phyloP scores from a whole-genome alignment of 1,140 invertebrate species.

The Steinernema feltiae region DNA sequence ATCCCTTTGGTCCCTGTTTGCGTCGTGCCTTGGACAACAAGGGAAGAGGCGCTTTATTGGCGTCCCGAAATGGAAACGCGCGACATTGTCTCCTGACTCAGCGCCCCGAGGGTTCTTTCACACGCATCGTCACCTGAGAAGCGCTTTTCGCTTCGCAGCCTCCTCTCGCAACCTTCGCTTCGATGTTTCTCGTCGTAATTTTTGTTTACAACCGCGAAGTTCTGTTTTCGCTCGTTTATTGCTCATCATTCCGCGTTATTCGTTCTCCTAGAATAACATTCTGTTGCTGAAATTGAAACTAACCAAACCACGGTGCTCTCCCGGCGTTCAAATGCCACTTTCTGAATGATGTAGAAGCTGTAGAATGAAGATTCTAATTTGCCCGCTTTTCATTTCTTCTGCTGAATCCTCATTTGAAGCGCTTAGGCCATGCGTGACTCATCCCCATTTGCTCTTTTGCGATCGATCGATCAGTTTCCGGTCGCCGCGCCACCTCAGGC shows the following conservation, averaged over 20 bases:
- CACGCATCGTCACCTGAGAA: neutral
- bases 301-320: too few species aligned
- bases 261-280: neutral
- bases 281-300: too few species aligned
- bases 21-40: neutral
- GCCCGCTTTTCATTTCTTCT: too few species aligned
- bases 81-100: slow-evolving; percentile 2
- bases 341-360: too few species aligned
- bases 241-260: neutral
- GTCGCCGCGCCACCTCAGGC: neutral
- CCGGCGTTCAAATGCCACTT: too few species aligned
- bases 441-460: neutral
- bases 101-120: neutral
- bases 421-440: neutral
- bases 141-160: too few species aligned
- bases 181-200: neutral
- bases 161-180: neutral
- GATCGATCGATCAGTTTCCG: neutral
- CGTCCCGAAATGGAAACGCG: slow-evolving; percentile 4
- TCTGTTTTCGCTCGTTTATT: neutral
- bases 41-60: neutral
- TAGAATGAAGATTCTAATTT: too few species aligned
- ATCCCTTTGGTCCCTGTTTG: neutral
- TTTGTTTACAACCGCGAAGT: neutral
- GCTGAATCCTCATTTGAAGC: too few species aligned